Conservation (phyloP, 2,888 invertebrate species). For the Tenthredo livida region DNA sequence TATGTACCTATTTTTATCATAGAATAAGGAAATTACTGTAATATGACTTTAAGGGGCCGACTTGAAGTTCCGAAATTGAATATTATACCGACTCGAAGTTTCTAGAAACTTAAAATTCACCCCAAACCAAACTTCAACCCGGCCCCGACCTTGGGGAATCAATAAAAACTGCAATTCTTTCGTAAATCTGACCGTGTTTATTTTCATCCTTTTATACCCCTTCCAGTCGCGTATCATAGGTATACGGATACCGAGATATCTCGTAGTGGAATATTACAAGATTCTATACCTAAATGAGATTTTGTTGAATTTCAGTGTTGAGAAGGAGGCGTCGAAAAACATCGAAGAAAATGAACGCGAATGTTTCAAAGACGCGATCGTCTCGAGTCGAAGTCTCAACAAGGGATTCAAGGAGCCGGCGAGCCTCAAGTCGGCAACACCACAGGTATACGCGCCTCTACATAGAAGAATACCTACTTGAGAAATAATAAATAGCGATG, state of each 20-base stretch:
- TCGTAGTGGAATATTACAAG: no score
- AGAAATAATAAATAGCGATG: background rate
- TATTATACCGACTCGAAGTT: no score
- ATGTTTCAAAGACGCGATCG: conserved; percentile 75
- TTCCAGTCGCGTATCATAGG: background rate
- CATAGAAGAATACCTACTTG: background rate
- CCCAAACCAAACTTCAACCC: no score
- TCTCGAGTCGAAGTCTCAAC: conserved; percentile 74
- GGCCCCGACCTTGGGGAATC: background rate
- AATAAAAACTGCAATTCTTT: background rate
- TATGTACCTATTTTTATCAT: background rate
- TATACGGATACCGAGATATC: background rate
- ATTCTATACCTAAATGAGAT: background rate
- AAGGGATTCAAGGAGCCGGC: conserved; percentile 71
- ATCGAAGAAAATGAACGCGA: conserved; percentile 75
- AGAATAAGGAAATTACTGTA: background rate
- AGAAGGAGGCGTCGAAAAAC: conserved; percentile 75
- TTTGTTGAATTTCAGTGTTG: conserved; percentile 68
- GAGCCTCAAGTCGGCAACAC: conserved; percentile 68
- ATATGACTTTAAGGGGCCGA: background rate
- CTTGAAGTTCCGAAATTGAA: no score
- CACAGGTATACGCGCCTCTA: conserved; percentile 65
- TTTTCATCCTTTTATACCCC: background rate
- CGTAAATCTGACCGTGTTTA: background rate
- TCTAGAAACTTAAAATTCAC: no score